These are phyloP conservation scores for Trinorchestia longiramus DNA, from an alignment of 1,140 invertebrate species.

Conservation along the genomic window DNA sequence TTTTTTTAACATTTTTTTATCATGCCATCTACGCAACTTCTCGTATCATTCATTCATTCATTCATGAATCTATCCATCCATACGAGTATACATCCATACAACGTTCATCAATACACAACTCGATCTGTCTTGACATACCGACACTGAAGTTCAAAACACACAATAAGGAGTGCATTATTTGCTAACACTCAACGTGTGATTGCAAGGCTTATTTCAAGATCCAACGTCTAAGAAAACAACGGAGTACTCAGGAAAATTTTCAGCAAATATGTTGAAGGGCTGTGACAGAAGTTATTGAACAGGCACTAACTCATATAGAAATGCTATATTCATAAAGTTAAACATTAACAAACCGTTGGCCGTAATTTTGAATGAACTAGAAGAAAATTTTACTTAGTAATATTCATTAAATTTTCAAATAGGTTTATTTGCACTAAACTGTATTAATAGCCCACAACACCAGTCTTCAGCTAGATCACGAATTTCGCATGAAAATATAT, in stretches of 20 bases:
- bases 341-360: not conserved
- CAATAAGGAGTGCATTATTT: not conserved
- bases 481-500: too few species aligned
- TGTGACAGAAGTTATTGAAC: not conserved
- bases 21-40: not conserved
- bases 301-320: not conserved
- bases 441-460: too few species aligned
- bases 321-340: not conserved
- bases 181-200: not conserved
- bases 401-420: too few species aligned
- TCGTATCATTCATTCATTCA: not conserved
- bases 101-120: not conserved
- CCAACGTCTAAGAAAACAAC: not conserved
- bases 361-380: not conserved
- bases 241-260: not conserved
- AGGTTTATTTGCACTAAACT: too few species aligned
- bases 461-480: too few species aligned
- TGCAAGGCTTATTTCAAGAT: not conserved
- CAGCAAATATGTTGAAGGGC: not conserved
- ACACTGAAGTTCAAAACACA: not conserved
- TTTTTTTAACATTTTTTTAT: not conserved
- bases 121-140: not conserved
- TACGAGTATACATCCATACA: not conserved
- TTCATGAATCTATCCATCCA: not conserved
- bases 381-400: too few species aligned